phyloP scores from a whole-genome alignment of 2,797 vertebrate species.

The Mus minutoides region DNA sequence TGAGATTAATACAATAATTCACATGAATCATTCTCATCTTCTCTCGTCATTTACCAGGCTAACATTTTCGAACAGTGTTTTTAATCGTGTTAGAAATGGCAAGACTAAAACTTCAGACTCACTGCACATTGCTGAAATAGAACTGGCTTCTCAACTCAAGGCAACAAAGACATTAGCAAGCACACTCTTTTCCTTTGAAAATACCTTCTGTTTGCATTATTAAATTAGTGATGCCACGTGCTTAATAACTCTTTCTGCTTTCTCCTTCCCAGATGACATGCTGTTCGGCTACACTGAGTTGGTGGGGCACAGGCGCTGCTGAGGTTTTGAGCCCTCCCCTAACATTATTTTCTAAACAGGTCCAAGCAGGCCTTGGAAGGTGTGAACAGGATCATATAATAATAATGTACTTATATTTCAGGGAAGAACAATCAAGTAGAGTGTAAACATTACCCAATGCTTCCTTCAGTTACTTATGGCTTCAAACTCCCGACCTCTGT shows the following conservation, averaged over 20 bases:
- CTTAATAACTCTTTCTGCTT: conserved; percentile 21
- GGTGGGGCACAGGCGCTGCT: background rate
- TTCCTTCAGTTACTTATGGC: conserved; percentile 48
- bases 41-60: conserved; percentile 30
- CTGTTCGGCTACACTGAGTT: background rate
- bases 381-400: conserved; percentile 65
- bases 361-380: conserved; percentile 82
- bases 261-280: background rate
- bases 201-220: background rate
- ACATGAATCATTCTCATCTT: conserved; percentile 16
- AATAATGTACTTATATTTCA: conserved; percentile 74
- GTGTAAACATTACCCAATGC: conserved; percentile 54
- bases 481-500: conserved; percentile 42
- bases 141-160: conserved; percentile 60
- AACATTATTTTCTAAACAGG: conserved; percentile 75
- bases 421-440: conserved; percentile 70
- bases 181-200: conserved; percentile 33
- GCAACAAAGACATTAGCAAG: conserved; percentile 25
- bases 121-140: conserved; percentile 30
- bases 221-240: background rate
- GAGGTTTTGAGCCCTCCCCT: conserved; percentile 59
- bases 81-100: background rate
- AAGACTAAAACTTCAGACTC: conserved; percentile 42
- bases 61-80: conserved; percentile 32
- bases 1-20: conserved; percentile 37